A percentile compares a stretch with the other conserved stretches of the same genome.
Conservation (phyloP, 2,888 invertebrate species). For the Stenodema calcarata region DNA sequence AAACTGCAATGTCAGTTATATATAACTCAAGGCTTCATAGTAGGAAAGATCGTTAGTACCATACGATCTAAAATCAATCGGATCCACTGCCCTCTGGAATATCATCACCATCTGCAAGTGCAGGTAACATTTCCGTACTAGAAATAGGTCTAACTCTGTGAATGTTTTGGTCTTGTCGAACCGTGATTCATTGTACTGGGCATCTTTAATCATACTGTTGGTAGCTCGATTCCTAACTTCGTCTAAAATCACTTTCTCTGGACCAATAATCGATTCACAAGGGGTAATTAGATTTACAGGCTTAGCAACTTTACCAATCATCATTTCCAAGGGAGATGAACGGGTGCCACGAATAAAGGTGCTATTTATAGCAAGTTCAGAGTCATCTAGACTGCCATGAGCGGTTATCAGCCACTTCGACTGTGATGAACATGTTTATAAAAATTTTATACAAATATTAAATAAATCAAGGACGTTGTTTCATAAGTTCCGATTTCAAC, state of each 20-base stretch:
- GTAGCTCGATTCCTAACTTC: neutral
- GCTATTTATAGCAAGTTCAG: slow-evolving; percentile 5
- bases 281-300: neutral
- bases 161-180: slow-evolving; percentile 9
- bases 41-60: no score
- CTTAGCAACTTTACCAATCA: neutral
- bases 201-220: neutral
- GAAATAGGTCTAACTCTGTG: no score
- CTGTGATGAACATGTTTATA: slow-evolving; percentile 18
- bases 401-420: neutral
- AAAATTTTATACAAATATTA: no score
- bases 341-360: neutral
- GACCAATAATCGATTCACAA: neutral
- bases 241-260: neutral
- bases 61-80: no score
- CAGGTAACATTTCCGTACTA: no score
- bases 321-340: neutral
- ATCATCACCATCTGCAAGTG: no score
- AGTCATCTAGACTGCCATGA: neutral
- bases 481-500: slow-evolving; percentile 20
- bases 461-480: no score
- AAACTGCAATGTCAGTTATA: no score
- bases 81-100: no score
- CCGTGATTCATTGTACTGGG: neutral
- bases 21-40: no score